These are phyloP conservation scores for Noctilio leporinus DNA, from an alignment of 2,113 vertebrate genomes.

Conservation along the genomic window DNA sequence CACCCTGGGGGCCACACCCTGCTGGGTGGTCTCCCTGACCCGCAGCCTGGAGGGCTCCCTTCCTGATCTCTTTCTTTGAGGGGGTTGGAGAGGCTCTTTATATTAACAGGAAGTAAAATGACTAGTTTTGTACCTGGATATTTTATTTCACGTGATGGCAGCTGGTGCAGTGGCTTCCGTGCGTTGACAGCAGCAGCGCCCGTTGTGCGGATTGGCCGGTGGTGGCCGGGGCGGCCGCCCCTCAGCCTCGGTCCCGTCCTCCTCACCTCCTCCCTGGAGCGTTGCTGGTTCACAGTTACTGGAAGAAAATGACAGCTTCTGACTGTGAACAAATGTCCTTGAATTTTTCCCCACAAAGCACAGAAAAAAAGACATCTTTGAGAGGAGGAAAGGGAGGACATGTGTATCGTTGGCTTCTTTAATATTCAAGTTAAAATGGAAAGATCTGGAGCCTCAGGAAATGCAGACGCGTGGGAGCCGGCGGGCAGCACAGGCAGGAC, in stretches of 20 bases:
- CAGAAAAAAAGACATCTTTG: background rate
- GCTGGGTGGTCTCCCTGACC: too few species aligned
- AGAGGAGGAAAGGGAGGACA: background rate
- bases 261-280: background rate
- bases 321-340: background rate
- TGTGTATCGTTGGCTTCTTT: background rate
- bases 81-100: background rate
- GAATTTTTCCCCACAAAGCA: background rate
- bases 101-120: background rate
- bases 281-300: background rate
- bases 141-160: background rate
- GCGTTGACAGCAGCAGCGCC: too few species aligned
- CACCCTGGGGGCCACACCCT: too few species aligned
- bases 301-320: background rate
- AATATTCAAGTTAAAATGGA: background rate
- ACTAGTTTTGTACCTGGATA: background rate
- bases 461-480: background rate
- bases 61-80: background rate
- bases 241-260: background rate
- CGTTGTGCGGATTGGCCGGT: fast-evolving
- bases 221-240: fast-evolving
- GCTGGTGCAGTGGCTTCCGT: background rate
- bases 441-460: background rate
- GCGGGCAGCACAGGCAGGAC: fast-evolving
- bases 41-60: background rate